Evolutionary conservation across 35 echinoderm and acorn worm genomes (phyloP).

Genomic region (Apostichopus japonicus): DNA sequence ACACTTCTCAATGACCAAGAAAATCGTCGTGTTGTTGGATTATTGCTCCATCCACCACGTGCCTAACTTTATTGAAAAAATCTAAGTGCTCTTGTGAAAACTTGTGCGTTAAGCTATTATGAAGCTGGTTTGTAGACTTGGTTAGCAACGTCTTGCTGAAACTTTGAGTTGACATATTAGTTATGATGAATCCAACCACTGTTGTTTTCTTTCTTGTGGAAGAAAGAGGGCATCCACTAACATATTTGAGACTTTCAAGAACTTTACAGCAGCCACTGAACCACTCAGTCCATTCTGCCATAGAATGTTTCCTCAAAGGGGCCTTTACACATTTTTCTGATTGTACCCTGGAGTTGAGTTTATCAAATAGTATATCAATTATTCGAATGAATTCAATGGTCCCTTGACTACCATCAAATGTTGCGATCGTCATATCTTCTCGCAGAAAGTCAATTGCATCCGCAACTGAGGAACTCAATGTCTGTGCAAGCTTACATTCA

Average conservation of each 20-base stretch:
- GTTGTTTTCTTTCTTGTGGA: background rate
- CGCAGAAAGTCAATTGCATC: conserved; percentile 33
- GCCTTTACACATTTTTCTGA: background rate
- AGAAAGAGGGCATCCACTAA: background rate
- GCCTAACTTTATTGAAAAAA: conserved; percentile 41
- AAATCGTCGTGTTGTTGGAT: conserved; percentile 37
- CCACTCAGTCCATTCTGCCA: conserved; percentile 16
- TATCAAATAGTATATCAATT: conserved; percentile 42
- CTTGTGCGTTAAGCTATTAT: background rate
- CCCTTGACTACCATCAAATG: conserved; percentile 12
- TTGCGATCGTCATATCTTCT: background rate
- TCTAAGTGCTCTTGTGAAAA: conserved; percentile 29
- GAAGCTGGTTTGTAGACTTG: background rate
- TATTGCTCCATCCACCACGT: conserved; percentile 45
- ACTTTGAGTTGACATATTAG: background rate
- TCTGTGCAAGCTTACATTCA: conserved; percentile 38
- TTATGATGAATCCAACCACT: conserved; percentile 23
- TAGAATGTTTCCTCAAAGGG: background rate
- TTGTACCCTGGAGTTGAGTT: conserved; percentile 29
- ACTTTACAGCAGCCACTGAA: background rate
- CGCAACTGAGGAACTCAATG: background rate
- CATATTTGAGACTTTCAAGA: background rate
- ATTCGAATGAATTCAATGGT: background rate
- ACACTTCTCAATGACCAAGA: conserved; percentile 30
- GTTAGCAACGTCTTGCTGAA: background rate